Evolutionary conservation across 2,888 invertebrate species (phyloP).

Genomic region (Tiliacea aurago): DNA sequence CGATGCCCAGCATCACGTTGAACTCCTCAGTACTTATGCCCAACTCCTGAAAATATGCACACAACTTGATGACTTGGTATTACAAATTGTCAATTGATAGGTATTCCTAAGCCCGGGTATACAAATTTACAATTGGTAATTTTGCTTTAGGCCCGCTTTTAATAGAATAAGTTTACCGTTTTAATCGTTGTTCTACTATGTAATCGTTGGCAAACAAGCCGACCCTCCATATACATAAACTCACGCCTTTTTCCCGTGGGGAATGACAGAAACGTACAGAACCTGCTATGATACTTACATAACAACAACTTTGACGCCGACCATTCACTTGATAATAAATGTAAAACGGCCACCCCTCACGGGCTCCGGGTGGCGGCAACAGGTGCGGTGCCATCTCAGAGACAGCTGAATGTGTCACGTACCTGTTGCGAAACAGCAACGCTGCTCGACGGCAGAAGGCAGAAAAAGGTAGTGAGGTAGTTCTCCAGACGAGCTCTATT

Average conservation of each 20-base stretch:
- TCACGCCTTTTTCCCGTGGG: not conserved
- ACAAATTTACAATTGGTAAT: not conserved
- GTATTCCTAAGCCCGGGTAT: too few species aligned
- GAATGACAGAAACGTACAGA: not conserved
- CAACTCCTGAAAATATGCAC: slow-evolving; percentile 81
- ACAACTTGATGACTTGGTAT: not conserved
- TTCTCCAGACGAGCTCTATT: not conserved
- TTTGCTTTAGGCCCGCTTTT: not conserved
- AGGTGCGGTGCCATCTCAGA: not conserved
- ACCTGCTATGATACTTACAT: not conserved
- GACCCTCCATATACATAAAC: too few species aligned
- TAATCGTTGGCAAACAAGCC: not conserved
- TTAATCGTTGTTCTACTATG: too few species aligned
- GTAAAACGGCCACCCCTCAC: not conserved
- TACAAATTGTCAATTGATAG: not conserved
- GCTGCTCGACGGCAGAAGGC: too few species aligned
- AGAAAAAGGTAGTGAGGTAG: not conserved
- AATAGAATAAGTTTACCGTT: not conserved
- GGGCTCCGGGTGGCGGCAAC: too few species aligned
- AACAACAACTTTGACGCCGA: not conserved
- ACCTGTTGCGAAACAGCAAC: not conserved
- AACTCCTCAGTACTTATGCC: slow-evolving; percentile 92
- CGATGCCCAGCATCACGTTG: slow-evolving; percentile 94
- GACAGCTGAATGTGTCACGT: not conserved
- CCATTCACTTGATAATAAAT: not conserved